phyloP scores from a whole-genome alignment of 2,888 invertebrate species.

The Drosophila rellima region DNA sequence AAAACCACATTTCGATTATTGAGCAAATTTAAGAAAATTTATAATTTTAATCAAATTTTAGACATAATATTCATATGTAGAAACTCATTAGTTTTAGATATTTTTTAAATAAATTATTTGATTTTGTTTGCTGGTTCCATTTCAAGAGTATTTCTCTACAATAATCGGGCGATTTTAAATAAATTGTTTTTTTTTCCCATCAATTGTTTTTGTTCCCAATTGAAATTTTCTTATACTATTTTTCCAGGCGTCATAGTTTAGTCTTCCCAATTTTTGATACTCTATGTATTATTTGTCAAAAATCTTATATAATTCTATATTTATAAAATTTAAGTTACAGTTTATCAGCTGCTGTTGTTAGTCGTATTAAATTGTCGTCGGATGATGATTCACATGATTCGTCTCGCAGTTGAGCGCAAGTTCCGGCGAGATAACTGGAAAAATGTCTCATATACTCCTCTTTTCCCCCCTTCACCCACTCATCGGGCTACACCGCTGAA shows the following conservation, averaged over 20 bases:
- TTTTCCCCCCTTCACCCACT: not conserved
- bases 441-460: slow-evolving; percentile 16
- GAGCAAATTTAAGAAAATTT: too few relatives aligned
- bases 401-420: slow-evolving; percentile 19
- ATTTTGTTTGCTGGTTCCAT: not conserved
- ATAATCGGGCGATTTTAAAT: too few relatives aligned
- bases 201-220: too few relatives aligned
- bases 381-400: slow-evolving; percentile 34
- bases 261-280: not conserved
- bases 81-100: not conserved
- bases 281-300: not conserved
- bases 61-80: too few relatives aligned
- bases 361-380: not conserved
- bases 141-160: not conserved
- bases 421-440: slow-evolving; percentile 52
- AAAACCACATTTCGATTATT: too few relatives aligned
- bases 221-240: not conserved
- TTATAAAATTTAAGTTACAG: slow-evolving; percentile 10
- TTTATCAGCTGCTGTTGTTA: slow-evolving; percentile 22
- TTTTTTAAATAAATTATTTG: too few relatives aligned
- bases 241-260: too few relatives aligned
- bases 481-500: not conserved
- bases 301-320: not conserved
- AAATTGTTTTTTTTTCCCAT: too few relatives aligned
- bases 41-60: too few relatives aligned